A percentile compares a stretch with the other conserved stretches of the same genome.
Evolutionary conservation across 2,113 vertebrate genomes (phyloP).

Genomic region (Porphyrio hochstetteri): DNA sequence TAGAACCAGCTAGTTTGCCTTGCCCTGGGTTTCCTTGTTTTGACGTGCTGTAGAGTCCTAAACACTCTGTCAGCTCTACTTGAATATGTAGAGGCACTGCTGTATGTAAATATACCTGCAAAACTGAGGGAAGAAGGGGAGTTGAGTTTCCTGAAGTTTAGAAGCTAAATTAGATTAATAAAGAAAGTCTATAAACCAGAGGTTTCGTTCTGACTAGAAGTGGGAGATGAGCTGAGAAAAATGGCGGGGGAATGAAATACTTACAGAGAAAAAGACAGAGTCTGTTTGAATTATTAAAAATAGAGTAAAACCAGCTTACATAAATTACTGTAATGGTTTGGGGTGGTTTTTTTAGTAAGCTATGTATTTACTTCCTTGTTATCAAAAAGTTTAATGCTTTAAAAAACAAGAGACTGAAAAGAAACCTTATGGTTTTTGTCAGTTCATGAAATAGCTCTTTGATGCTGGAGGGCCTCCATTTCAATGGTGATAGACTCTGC

Average conservation of each 20-base stretch:
- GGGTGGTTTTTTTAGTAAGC: neutral
- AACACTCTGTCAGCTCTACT: rapidly evolving
- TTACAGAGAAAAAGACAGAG: neutral
- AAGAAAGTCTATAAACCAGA: neutral
- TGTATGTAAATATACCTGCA: neutral
- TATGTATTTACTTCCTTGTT: neutral
- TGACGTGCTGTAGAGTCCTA: neutral
- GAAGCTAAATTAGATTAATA: neutral
- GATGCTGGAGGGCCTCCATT: neutral
- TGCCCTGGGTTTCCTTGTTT: neutral
- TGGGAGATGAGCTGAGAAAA: neutral
- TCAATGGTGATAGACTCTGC: neutral
- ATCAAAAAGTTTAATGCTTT: neutral
- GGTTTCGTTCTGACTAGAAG: neutral
- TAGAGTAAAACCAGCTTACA: neutral
- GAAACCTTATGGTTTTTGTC: neutral
- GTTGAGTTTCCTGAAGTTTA: neutral
- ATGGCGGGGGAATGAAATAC: neutral
- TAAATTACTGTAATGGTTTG: neutral
- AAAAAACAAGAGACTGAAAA: neutral
- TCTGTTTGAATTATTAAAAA: neutral
- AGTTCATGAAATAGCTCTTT: neutral
- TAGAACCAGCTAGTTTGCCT: neutral
- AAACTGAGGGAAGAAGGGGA: neutral
- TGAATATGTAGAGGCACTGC: neutral